A percentile compares a stretch with the other conserved stretches of the same genome.
Conservation (phyloP, 2,113 vertebrate species). For the Chaetodon auriga region DNA sequence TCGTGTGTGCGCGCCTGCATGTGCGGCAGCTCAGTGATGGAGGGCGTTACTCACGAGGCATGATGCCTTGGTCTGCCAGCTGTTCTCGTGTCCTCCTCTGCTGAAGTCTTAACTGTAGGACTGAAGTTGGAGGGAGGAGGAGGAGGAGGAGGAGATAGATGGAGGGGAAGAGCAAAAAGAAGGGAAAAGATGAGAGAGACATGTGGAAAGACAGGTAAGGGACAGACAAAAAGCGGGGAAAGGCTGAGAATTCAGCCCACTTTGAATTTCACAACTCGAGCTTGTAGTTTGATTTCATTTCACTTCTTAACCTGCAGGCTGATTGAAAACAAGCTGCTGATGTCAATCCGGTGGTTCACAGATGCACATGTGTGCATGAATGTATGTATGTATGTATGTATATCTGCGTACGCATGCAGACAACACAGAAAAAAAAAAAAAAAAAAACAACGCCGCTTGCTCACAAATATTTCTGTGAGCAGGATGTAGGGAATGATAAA, state of each 20-base stretch:
- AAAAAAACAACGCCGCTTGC: constrained; percentile 46
- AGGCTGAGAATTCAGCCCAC: constrained; percentile 59
- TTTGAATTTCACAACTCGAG: constrained; percentile 34
- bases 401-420: constrained; percentile 10
- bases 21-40: constrained; percentile 69
- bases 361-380: neutral
- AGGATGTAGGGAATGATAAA: constrained; percentile 84
- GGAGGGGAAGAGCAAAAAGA: constrained; percentile 56
- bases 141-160: constrained; percentile 18
- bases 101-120: constrained; percentile 98
- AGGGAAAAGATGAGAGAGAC: constrained; percentile 33
- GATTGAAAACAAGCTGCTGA: neutral
- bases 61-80: constrained; percentile 94
- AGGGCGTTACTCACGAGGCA: constrained; percentile 94
- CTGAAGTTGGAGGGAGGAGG: constrained; percentile 79
- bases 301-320: neutral
- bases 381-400: neutral
- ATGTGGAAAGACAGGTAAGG: constrained; percentile 58
- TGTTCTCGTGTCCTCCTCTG: constrained; percentile 97
- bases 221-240: constrained; percentile 63
- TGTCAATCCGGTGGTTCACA: neutral
- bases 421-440: constrained; percentile 17
- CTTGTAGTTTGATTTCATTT: neutral
- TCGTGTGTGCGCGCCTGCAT: neutral
- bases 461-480: constrained; percentile 81